Evolutionary conservation across 1,140 invertebrate genomes (phyloP).

Genomic region (Zaprionus tsacasi): DNA sequence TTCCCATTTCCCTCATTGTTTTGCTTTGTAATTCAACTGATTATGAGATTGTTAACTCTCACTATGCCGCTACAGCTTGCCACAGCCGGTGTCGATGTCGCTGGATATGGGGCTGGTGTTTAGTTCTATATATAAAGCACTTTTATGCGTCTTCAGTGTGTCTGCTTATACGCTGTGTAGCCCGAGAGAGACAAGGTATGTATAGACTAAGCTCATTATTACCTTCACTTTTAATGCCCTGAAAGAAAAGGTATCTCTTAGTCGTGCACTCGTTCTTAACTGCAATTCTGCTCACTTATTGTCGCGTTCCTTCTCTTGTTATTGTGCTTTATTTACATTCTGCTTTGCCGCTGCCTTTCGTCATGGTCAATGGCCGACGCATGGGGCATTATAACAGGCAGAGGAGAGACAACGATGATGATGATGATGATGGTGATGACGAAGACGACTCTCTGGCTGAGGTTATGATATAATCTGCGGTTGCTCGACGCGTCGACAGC

Average conservation of each 20-base stretch:
- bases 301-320: constrained; percentile 55
- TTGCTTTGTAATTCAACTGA: constrained; percentile 73
- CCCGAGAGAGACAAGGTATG: neutral
- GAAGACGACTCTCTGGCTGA: constrained; percentile 42
- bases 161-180: constrained; percentile 22
- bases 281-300: constrained; percentile 39
- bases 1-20: constrained; percentile 44
- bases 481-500: constrained; percentile 49
- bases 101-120: constrained; percentile 5
- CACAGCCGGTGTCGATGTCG: constrained; percentile 33
- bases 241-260: constrained; percentile 11
- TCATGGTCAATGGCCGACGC: constrained; percentile 78
- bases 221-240: neutral
- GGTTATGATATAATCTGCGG: constrained; percentile 78
- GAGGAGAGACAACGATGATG: constrained; percentile 10
- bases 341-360: constrained; percentile 65
- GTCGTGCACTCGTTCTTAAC: constrained; percentile 3
- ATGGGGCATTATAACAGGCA: constrained; percentile 51
- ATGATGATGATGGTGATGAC: constrained; percentile 19
- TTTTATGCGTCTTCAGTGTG: constrained; percentile 49
- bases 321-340: constrained; percentile 76
- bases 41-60: constrained; percentile 81
- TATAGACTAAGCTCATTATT: neutral
- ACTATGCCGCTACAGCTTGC: constrained; percentile 28
- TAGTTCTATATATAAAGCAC: constrained; percentile 40